Evolutionary conservation across 2,113 vertebrate genomes (phyloP).

Genomic region (Microtus richardsoni): DNA sequence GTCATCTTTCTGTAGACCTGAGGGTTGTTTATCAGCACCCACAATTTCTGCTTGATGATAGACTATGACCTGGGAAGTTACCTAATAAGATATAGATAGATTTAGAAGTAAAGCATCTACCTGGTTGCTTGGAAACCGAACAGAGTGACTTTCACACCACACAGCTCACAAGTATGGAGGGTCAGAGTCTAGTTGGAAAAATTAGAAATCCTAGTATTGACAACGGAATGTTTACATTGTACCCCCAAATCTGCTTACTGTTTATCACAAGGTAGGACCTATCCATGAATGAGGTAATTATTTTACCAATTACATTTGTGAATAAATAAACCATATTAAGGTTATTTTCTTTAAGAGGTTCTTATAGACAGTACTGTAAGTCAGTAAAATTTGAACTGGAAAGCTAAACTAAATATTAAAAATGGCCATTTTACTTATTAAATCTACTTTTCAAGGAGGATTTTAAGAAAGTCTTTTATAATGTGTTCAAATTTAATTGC

Average conservation of each 20-base stretch:
- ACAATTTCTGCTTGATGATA: conserved; percentile 27
- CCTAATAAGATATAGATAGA: not conserved
- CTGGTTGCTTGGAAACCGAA: conserved; percentile 26
- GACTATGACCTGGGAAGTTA: conserved; percentile 13
- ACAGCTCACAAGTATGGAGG: not conserved
- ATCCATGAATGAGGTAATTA: not conserved
- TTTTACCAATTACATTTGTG: not conserved
- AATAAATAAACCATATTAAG: not conserved
- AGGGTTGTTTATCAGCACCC: not conserved
- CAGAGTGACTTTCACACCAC: not conserved
- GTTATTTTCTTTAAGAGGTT: conserved; percentile 19
- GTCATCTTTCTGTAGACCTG: not conserved
- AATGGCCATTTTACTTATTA: not conserved
- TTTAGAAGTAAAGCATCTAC: not conserved
- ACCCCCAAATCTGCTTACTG: not conserved
- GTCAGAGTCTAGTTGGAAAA: conserved; percentile 10
- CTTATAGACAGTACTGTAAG: not conserved
- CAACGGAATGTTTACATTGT: not conserved
- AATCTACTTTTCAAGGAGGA: not conserved
- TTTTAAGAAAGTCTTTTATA: conserved; percentile 1
- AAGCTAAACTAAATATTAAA: not conserved
- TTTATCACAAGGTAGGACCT: not conserved
- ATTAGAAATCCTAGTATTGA: conserved; percentile 13
- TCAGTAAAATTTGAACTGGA: conserved; percentile 5
- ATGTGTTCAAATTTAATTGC: not conserved